A percentile compares a stretch with the other conserved stretches of the same genome.
Conservation (phyloP, 2,113 vertebrate species). For the Morone chrysops region DNA sequence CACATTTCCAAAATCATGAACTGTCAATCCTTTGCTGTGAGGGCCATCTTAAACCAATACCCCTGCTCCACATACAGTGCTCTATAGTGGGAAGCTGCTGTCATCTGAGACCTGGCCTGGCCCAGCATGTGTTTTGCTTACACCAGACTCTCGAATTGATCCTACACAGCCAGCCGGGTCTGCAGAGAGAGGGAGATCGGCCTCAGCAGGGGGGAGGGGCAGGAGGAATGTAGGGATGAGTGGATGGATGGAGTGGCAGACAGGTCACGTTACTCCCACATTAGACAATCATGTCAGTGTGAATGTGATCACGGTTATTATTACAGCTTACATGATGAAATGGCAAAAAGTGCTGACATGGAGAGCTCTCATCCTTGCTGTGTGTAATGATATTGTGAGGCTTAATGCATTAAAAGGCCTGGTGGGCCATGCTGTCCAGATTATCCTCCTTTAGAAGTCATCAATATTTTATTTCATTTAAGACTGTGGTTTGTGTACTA, state of each 20-base stretch:
- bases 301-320: slow-evolving; percentile 64
- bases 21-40: slow-evolving; percentile 25
- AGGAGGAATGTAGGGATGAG: slow-evolving; percentile 9
- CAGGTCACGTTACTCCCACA: slow-evolving; percentile 55
- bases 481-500: slow-evolving; percentile 24
- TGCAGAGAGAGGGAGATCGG: slow-evolving; percentile 31
- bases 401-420: slow-evolving; percentile 53
- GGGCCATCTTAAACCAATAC: slow-evolving; percentile 21
- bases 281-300: slow-evolving; percentile 54
- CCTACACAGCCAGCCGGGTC: slow-evolving; percentile 49
- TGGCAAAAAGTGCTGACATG: slow-evolving; percentile 65
- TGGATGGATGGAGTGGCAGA: slow-evolving; percentile 36
- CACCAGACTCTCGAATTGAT: slow-evolving; percentile 50
- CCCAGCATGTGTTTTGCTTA: slow-evolving; percentile 43
- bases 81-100: slow-evolving; percentile 56
- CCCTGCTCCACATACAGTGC: slow-evolving; percentile 32
- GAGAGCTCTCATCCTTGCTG: slow-evolving; percentile 46
- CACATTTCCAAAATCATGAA: slow-evolving; percentile 34
- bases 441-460: slow-evolving; percentile 52
- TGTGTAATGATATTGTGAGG: slow-evolving; percentile 35
- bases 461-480: slow-evolving; percentile 40
- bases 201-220: not conserved
- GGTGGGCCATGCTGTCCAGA: slow-evolving; percentile 40
- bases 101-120: slow-evolving; percentile 59
- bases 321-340: slow-evolving; percentile 67